Evolutionary conservation across 2,113 vertebrate genomes (phyloP), one percentile per base, ranked within the genome.

Genomic region (Cettia cetti): DNA sequence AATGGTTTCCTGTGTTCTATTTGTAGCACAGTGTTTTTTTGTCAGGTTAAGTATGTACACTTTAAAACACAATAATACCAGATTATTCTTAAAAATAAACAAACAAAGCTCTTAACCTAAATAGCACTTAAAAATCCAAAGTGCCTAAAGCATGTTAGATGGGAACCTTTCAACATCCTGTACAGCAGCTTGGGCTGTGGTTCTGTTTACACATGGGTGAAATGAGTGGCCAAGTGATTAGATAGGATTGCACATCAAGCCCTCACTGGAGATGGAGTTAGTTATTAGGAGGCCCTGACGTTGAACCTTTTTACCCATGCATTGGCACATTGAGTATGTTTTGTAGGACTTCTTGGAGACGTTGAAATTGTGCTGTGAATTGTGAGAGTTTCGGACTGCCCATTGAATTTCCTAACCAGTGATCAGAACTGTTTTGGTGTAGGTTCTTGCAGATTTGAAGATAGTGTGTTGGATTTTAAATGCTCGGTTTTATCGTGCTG

Each of bases 231-330:
- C 23, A 47, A 74, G 47, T 78, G 79, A 90, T 86, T 93, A 89
- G 79, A 80, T 81, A 89, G 71, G 56, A 54, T 83, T 94, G 82
- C 82, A 44, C 71, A 83, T 81, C 47, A n/a, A 21, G n/a, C 50
- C 82, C 60, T 92, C 33, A 30, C 23, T 71, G 61, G 52, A 87
- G 39, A 77, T 50, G 39, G 84, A 90, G 82, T 64, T 89, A 84
- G 88, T 71, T 96, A 89, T 93, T 86, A 95, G 60, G 33, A 88
- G 68, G 64, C 87, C 71, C 44, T 81, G 81, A 56, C 28, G 35
- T 78, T 89, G 93, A 83, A 74, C 91, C 47, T 89, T 66, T 21
- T 86, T 88, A 87, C 28, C 66, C 1, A 0, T 60, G 35, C 52
- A 18, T n/a, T 85, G 64, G 28, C 60, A 35, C 71, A 18, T 21